phyloP scores from a whole-genome alignment of 2,888 invertebrate genomes.

The Drosophila lacicola region DNA sequence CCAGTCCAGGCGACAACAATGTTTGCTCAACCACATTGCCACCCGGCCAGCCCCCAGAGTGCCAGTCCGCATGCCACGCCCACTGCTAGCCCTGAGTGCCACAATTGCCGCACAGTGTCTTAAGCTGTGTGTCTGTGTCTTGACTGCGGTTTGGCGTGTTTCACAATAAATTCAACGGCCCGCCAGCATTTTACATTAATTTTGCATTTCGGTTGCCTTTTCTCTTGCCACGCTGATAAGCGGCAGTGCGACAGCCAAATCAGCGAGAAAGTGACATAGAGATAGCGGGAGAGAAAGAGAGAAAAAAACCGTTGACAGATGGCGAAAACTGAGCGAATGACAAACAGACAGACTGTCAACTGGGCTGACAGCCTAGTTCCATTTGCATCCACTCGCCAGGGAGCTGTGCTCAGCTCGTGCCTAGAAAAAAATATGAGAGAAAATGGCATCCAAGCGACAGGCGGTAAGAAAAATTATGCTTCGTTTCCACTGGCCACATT shows the following conservation, averaged over 20 bases:
- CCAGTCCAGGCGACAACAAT: conserved; percentile 38
- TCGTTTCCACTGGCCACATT: conserved; percentile 42
- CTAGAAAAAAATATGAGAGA: background rate
- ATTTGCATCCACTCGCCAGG: conserved; percentile 10
- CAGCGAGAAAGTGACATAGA: conserved; percentile 4
- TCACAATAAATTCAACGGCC: conserved; percentile 50
- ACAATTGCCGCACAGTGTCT: conserved; percentile 24
- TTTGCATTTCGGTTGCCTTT: conserved; percentile 66
- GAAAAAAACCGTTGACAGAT: conserved; percentile 33
- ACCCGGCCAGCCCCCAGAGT: background rate
- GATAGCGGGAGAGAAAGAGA: background rate
- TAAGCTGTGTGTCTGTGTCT: conserved; percentile 13
- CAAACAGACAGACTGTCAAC: conserved; percentile 21
- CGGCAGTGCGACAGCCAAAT: conserved; percentile 44
- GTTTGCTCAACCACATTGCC: conserved; percentile 9
- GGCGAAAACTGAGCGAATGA: conserved; percentile 13
- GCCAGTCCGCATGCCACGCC: background rate
- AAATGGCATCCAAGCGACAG: background rate
- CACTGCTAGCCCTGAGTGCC: background rate
- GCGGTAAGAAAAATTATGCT: conserved; percentile 46
- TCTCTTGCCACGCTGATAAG: conserved; percentile 47
- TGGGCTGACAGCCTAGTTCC: conserved; percentile 17
- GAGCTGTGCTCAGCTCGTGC: background rate
- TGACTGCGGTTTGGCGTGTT: conserved; percentile 24
- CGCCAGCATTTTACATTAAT: conserved; percentile 68